A percentile compares a stretch with the other conserved stretches of the same genome.
Evolutionary conservation across 2,888 invertebrate genomes (phyloP).

Genomic region (Trissoscelio sp.): DNA sequence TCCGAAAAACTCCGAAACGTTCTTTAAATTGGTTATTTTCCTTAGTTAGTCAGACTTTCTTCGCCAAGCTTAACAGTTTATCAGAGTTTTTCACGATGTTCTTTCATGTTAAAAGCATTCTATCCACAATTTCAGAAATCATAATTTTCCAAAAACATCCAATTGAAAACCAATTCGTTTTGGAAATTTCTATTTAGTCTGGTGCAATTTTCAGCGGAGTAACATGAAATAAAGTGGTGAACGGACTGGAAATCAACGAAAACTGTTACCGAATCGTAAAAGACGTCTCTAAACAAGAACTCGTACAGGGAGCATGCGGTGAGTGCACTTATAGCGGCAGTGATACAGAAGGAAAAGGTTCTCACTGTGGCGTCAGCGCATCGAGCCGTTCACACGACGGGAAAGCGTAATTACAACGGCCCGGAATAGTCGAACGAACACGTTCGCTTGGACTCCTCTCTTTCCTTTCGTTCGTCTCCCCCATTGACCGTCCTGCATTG

Average conservation of each 20-base stretch:
- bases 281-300: constrained; percentile 64
- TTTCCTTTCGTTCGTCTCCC: constrained; percentile 35
- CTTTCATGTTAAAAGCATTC: too few relatives aligned
- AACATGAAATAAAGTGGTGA: constrained; percentile 37
- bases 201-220: background rate
- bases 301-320: constrained; percentile 44
- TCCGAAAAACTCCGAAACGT: too few relatives aligned
- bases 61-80: too few relatives aligned
- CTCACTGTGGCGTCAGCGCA: constrained; percentile 65
- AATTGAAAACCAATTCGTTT: too few relatives aligned
- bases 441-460: constrained; percentile 60
- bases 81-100: too few relatives aligned
- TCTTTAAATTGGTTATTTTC: too few relatives aligned
- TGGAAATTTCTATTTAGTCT: too few relatives aligned
- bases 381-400: constrained; percentile 70
- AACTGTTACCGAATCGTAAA: constrained; percentile 52
- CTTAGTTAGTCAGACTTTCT: too few relatives aligned
- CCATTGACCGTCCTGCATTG: constrained; percentile 55
- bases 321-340: constrained; percentile 56
- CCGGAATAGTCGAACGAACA: constrained; percentile 73
- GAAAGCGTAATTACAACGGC: constrained; percentile 77
- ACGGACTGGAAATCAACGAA: constrained; percentile 40
- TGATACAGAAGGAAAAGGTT: constrained; percentile 63
- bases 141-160: too few relatives aligned
- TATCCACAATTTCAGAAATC: too few relatives aligned